Percentiles rank a stretch among this genome's conserved stretches.
phyloP scores from a whole-genome alignment of 2,888 invertebrate species.

The Euclidia mi region DNA sequence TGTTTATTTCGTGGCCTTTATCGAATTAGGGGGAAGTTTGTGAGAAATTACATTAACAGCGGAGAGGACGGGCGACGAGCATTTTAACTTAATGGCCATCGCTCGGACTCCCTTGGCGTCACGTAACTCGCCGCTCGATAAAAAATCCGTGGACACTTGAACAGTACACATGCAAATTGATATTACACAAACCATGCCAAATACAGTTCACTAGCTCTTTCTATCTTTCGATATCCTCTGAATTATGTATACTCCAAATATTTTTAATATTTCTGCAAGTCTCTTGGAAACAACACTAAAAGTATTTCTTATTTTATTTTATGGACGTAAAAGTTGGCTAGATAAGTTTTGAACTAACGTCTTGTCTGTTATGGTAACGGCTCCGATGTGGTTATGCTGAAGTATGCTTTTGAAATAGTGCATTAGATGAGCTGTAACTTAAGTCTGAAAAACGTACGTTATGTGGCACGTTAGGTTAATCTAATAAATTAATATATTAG shows the following conservation, averaged over 20 bases:
- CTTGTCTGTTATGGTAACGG: conserved; percentile 18
- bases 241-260: conserved; percentile 44
- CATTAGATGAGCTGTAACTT: too few relatives aligned
- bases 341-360: conserved; percentile 14
- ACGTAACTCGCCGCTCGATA: conserved; percentile 64
- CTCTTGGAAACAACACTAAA: conserved; percentile 37
- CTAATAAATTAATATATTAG: too few relatives aligned
- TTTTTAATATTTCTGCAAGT: conserved; percentile 45
- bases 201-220: conserved; percentile 37
- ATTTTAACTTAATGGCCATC: conserved; percentile 73
- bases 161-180: conserved; percentile 36
- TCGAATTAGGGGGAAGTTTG: conserved; percentile 75
- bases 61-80: conserved; percentile 68
- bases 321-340: conserved; percentile 27
- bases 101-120: conserved; percentile 67
- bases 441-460: too few relatives aligned
- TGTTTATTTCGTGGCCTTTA: conserved; percentile 70
- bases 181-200: conserved; percentile 26
- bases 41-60: conserved; percentile 75
- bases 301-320: conserved; percentile 32
- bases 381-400: conserved; percentile 23
- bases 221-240: conserved; percentile 38
- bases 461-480: too few relatives aligned
- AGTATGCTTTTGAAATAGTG: background rate
- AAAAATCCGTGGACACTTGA: conserved; percentile 58